A percentile compares a stretch with the other conserved stretches of the same genome.
Evolutionary conservation across 2,888 invertebrate genomes (phyloP).

Genomic region (Ptychoptera contaminata): DNA sequence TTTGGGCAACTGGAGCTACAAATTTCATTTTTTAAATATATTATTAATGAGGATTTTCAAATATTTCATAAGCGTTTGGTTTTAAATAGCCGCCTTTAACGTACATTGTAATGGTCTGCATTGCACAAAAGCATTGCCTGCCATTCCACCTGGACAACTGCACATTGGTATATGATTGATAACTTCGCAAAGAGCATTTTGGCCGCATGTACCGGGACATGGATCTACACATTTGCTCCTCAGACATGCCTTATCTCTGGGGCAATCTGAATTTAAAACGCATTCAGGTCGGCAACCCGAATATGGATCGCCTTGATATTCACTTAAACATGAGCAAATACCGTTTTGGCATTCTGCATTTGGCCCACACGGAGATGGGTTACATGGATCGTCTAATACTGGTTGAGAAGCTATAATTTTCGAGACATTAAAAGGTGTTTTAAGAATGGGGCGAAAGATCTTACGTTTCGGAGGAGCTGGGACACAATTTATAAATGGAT

Average conservation of each 20-base stretch:
- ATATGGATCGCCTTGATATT: constrained; percentile 53
- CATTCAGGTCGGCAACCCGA: constrained; percentile 57
- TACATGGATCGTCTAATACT: constrained; percentile 26
- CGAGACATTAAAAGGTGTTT: not conserved
- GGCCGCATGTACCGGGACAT: constrained; percentile 61
- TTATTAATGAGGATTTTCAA: too few relatives aligned
- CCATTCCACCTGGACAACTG: constrained; percentile 49
- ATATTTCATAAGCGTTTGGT: not conserved
- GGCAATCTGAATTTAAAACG: constrained; percentile 54
- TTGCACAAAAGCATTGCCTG: constrained; percentile 55
- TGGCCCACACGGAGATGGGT: constrained; percentile 35
- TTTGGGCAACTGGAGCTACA: constrained; percentile 6
- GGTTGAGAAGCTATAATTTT: constrained; percentile 14
- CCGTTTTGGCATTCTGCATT: constrained; percentile 40
- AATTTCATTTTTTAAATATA: not conserved
- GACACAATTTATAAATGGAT: constrained; percentile 43
- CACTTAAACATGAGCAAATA: constrained; percentile 46
- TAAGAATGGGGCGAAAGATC: constrained; percentile 6
- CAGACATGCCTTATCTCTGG: constrained; percentile 51
- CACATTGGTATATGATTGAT: constrained; percentile 65
- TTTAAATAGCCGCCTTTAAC: constrained; percentile 11
- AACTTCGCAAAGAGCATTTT: constrained; percentile 54
- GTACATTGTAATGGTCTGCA: constrained; percentile 43
- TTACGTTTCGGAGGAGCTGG: constrained; percentile 31
- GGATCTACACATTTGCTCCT: constrained; percentile 54